Conservation (phyloP, 1,140 invertebrate species). For the Tetramorium simillimum region DNA sequence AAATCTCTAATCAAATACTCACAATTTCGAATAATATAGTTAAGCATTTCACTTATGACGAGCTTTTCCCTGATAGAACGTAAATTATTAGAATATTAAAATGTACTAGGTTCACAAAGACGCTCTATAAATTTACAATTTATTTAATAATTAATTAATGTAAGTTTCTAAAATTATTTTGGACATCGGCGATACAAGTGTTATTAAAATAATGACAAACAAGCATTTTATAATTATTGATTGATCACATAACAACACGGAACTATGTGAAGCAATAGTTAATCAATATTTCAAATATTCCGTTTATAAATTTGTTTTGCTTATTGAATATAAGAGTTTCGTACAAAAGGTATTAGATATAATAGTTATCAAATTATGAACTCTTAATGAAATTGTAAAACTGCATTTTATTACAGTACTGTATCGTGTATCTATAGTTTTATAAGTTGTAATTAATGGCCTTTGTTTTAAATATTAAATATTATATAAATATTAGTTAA, state of each 20-base stretch:
- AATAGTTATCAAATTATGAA: not conserved
- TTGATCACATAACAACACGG: not conserved
- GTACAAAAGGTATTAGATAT: not conserved
- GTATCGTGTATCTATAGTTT: not conserved
- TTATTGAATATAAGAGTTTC: too few species aligned
- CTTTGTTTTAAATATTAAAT: not conserved
- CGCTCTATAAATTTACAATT: not conserved
- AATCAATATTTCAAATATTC: not conserved
- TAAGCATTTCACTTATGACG: conserved; percentile 79
- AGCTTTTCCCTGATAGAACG: conserved; percentile 79
- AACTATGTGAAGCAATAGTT: not conserved
- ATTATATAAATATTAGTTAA: too few species aligned
- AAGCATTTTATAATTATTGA: not conserved
- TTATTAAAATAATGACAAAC: not conserved
- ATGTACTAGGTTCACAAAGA: not conserved
- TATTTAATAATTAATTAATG: not conserved
- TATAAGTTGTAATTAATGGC: not conserved
- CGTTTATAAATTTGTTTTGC: not conserved
- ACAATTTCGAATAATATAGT: conserved; percentile 73
- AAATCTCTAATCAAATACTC: conserved; percentile 73
- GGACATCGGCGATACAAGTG: not conserved
- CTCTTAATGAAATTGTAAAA: not conserved
- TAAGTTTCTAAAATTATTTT: not conserved
- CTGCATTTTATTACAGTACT: not conserved
- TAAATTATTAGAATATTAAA: conserved; percentile 54